Evolutionary conservation across 2,888 invertebrate genomes (phyloP).

Genomic region (Pammene fasciana): DNA sequence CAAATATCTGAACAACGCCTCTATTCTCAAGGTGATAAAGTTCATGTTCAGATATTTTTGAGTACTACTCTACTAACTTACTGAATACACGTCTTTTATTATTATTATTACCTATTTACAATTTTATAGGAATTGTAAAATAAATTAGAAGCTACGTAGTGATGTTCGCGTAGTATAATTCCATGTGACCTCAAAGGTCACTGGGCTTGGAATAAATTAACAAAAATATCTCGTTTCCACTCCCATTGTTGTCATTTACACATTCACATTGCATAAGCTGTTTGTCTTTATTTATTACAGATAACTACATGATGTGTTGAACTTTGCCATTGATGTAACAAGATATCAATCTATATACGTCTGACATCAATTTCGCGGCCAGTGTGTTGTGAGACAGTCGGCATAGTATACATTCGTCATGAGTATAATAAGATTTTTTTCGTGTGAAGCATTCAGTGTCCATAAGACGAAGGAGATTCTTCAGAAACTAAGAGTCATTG

Average conservation of each 20-base stretch:
- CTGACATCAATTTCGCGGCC: conserved; percentile 44
- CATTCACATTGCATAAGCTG: conserved; percentile 73
- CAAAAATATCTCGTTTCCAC: conserved; percentile 26
- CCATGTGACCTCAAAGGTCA: conserved; percentile 32
- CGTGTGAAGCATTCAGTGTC: conserved; percentile 84
- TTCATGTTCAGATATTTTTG: too few species aligned
- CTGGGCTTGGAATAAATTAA: conserved; percentile 16
- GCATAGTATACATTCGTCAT: conserved; percentile 57
- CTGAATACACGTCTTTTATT: too few species aligned
- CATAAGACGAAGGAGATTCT: conserved; percentile 84
- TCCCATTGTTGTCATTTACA: conserved; percentile 29
- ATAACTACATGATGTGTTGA: conserved; percentile 66
- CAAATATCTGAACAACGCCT: too few species aligned
- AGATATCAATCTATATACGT: conserved; percentile 55
- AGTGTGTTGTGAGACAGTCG: conserved; percentile 45
- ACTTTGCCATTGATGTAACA: conserved; percentile 77
- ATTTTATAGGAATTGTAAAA: too few species aligned
- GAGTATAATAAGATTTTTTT: conserved; percentile 85
- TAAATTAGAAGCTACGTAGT: too few species aligned
- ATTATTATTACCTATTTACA: too few species aligned
- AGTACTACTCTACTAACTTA: too few species aligned
- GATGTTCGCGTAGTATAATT: conserved; percentile 18
- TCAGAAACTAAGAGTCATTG: conserved; percentile 77
- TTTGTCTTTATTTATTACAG: conserved; percentile 70
- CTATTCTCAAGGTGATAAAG: too few species aligned